phyloP scores from a whole-genome alignment of 1,140 invertebrate genomes.

The Pararge aegeria region DNA sequence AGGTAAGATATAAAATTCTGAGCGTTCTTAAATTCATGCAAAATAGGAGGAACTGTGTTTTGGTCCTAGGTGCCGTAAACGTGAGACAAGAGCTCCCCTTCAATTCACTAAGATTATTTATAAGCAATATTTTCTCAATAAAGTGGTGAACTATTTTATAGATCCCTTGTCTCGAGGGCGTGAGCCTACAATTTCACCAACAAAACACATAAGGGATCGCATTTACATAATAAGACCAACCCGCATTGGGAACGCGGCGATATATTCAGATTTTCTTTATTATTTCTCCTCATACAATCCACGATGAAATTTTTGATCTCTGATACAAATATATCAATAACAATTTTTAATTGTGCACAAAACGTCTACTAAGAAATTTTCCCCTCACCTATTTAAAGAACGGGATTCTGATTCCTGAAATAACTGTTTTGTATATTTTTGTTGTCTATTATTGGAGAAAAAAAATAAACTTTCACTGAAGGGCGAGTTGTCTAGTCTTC shows the following conservation, averaged over 20 bases:
- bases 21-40: no score
- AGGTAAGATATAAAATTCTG: no score
- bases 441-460: no score
- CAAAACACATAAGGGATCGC: conserved; percentile 61
- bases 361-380: background rate
- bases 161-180: conserved; percentile 14
- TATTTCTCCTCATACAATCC: conserved; percentile 61
- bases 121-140: conserved; percentile 27
- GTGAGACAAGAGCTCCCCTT: background rate
- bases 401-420: no score
- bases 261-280: conserved; percentile 65
- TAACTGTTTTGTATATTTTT: no score
- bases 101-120: conserved; percentile 12
- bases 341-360: background rate
- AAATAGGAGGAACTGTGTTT: no score
- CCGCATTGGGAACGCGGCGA: conserved; percentile 44
- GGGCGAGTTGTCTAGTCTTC: no score
- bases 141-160: conserved; percentile 35
- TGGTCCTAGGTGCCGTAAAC: no score
- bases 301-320: conserved; percentile 43
- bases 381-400: no score
- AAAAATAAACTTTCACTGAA: no score
- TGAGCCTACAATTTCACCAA: conserved; percentile 55
- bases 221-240: conserved; percentile 66
- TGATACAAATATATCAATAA: background rate